These are phyloP conservation scores for Rhinophrynus dorsalis DNA, from an alignment of 2,797 vertebrate species.

Conservation along the genomic window DNA sequence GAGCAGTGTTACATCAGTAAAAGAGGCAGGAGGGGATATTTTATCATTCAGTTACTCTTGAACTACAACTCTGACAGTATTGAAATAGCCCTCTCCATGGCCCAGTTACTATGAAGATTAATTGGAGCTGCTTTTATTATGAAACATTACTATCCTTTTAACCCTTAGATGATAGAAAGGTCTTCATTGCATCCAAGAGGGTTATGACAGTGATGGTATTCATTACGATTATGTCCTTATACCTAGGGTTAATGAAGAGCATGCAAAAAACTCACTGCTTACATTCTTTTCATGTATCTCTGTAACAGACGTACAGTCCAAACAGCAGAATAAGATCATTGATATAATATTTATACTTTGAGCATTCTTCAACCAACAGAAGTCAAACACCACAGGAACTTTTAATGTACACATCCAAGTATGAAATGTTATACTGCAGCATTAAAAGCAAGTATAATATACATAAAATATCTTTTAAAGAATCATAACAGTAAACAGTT, in stretches of 20 bases:
- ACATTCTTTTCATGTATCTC: conserved; percentile 7
- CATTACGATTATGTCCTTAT: conserved; percentile 10
- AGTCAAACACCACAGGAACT: conserved; percentile 31
- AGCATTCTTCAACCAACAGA: conserved; percentile 35
- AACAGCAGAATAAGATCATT: conserved; percentile 18
- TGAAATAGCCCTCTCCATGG: too few relatives aligned
- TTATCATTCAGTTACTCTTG: too few relatives aligned
- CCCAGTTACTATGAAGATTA: too few relatives aligned
- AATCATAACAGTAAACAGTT: conserved; percentile 30
- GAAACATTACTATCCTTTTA: too few relatives aligned
- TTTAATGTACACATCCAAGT: conserved; percentile 23
- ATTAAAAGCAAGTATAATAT: conserved; percentile 6
- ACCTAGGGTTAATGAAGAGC: conserved; percentile 17
- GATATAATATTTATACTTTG: conserved; percentile 41
- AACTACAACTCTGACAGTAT: too few relatives aligned
- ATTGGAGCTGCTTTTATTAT: too few relatives aligned
- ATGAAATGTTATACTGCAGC: conserved; percentile 25
- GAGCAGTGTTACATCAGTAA: too few relatives aligned
- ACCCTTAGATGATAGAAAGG: too few relatives aligned
- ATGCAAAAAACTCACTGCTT: conserved; percentile 5
- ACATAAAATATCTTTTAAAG: conserved; percentile 30
- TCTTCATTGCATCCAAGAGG: too few relatives aligned
- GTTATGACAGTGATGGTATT: too few relatives aligned
- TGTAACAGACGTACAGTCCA: conserved; percentile 15
- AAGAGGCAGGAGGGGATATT: too few relatives aligned